Conservation (phyloP, 2,113 vertebrate species). For the Labeo catla region DNA sequence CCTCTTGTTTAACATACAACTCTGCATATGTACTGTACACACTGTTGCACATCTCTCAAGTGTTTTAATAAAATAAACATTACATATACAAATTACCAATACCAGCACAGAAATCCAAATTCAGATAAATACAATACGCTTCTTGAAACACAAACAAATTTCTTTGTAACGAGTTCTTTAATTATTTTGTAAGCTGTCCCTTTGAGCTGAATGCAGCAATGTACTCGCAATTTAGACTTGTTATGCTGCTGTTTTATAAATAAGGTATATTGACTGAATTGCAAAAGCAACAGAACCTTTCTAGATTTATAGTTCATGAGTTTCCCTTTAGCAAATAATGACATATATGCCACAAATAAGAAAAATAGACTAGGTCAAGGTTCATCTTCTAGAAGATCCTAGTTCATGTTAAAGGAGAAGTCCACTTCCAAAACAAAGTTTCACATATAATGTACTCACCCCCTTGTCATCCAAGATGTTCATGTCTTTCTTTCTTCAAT, state of each 20-base stretch:
- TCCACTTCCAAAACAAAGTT: no score
- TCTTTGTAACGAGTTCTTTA: background rate
- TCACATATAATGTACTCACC: no score
- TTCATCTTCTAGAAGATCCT: background rate
- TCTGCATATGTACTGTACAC: background rate
- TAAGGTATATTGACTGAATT: background rate
- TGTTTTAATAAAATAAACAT: background rate
- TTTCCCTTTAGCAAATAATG: slow-evolving; percentile 23
- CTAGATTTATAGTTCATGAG: background rate
- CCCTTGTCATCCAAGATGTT: no score
- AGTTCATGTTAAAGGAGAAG: slow-evolving; percentile 20
- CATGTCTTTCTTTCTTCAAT: no score
- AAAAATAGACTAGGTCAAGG: background rate
- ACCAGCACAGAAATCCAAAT: background rate
- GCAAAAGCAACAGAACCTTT: background rate
- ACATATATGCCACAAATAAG: background rate
- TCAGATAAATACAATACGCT: background rate
- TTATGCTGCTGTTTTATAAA: background rate
- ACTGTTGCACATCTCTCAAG: background rate
- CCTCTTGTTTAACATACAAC: no score
- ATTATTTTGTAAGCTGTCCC: background rate
- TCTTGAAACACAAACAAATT: background rate
- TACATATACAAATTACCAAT: background rate
- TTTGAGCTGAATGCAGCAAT: background rate
- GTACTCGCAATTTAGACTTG: background rate